phyloP scores from a whole-genome alignment of 2,888 invertebrate species.

The Lordiphosa andalusiaca region DNA sequence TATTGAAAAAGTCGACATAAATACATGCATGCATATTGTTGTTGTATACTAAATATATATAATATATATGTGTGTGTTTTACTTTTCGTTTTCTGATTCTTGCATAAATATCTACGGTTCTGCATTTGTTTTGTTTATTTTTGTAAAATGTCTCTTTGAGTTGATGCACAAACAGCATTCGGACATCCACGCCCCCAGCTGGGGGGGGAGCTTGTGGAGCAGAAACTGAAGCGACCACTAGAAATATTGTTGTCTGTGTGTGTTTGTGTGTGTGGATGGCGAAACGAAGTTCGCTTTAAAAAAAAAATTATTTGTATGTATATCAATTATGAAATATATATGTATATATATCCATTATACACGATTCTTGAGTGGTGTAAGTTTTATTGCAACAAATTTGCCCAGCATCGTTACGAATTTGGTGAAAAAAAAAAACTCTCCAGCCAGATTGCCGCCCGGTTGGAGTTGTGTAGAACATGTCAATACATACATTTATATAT shows the following conservation, averaged over 20 bases:
- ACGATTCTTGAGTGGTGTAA: conserved; percentile 47
- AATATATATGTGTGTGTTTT: conserved; percentile 61
- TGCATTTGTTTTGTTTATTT: conserved; percentile 30
- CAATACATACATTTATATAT: conserved; percentile 45
- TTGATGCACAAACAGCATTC: too few species aligned
- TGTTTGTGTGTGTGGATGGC: conserved; percentile 24
- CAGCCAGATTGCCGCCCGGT: conserved; percentile 1
- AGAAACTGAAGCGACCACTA: conserved; percentile 22
- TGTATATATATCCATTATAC: conserved; percentile 32
- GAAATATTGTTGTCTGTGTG: conserved; percentile 37
- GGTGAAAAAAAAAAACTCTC: conserved; percentile 7
- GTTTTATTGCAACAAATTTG: conserved; percentile 62
- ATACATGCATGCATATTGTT: conserved; percentile 79
- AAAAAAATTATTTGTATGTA: conserved; percentile 38
- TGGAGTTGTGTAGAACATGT: conserved; percentile 50
- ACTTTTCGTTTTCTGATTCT: conserved; percentile 61
- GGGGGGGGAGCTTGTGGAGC: neutral
- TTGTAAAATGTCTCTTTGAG: conserved; percentile 19
- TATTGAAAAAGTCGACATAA: conserved; percentile 80
- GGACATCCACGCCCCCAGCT: conserved; percentile 9
- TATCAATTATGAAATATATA: conserved; percentile 63
- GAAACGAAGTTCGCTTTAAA: conserved; percentile 40
- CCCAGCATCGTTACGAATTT: conserved; percentile 48
- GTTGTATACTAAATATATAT: conserved; percentile 78
- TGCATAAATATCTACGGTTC: conserved; percentile 74